Conservation (phyloP, 2,888 invertebrate genomes). For the Tolmerus cingulatus region DNA sequence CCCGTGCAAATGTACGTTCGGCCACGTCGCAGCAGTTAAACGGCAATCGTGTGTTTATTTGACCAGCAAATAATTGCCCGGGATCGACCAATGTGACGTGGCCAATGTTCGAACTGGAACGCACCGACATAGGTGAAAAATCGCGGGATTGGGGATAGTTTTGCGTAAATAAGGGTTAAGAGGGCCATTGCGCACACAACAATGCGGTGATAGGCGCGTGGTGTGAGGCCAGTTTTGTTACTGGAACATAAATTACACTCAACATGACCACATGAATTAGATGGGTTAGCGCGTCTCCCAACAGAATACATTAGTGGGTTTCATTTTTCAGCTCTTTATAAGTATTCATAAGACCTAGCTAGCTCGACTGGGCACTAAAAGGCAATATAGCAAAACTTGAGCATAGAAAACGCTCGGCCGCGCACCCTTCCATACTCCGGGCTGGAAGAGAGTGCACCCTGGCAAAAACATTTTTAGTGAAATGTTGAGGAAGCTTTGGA, state of each 20-base stretch:
- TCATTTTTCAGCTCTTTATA: not conserved
- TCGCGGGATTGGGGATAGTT: not conserved
- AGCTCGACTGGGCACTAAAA: not conserved
- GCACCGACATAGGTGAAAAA: not conserved
- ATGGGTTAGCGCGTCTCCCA: not conserved
- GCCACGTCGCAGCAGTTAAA: slow-evolving; percentile 35
- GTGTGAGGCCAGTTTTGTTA: not conserved
- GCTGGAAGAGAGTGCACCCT: not conserved
- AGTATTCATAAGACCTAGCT: not conserved
- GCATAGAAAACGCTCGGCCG: not conserved
- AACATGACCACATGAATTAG: not conserved
- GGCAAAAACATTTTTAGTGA: not conserved
- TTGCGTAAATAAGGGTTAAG: not conserved
- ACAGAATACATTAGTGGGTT: not conserved
- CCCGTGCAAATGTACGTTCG: not conserved
- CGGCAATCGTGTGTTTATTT: slow-evolving; percentile 42
- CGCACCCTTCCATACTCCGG: not conserved
- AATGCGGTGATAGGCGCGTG: not conserved
- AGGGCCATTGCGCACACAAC: not conserved
- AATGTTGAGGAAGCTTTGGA: not conserved
- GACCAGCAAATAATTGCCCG: slow-evolving; percentile 44
- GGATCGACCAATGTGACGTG: slow-evolving; percentile 32
- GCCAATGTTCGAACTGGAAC: not conserved
- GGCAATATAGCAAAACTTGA: not conserved
- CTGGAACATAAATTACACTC: not conserved